Evolutionary conservation across 2,797 vertebrate species (phyloP), one percentile per base, ranked within the genome.

Genomic region (Tauraco hartlaubi): DNA sequence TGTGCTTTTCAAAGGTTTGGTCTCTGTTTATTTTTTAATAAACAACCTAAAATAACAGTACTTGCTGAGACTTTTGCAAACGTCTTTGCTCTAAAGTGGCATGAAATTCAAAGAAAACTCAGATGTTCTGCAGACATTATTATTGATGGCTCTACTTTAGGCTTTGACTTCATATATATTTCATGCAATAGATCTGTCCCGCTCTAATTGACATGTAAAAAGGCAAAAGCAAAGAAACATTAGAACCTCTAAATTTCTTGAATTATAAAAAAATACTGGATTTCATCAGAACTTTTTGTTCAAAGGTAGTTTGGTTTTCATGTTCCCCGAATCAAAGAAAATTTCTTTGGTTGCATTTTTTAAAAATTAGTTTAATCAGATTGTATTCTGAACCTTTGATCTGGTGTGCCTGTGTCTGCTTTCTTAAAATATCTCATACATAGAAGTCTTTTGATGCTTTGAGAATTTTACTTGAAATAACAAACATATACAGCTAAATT

Each of bases 321-420:
- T 82, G 80, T 85, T 86, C 39, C 33, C n/a, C 9, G 37, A 96
- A 84, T 96, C 69, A 96, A 92, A 95, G 69, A 75, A 76, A 77
- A 85, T 61, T 16, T 88, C 23, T 89, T 94, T 2, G 0, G 67
- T 82, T 92, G 79, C 29, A 94, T 95, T 96, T 92, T 68, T 11
- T 11, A 85, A 94, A 90, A 96, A 76, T 92, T 75, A 84, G 61
- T 75, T 82, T 95, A 92, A 95, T 95, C 93, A 88, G 66, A 62
- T 62, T 81, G 21, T 29, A 75, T 86, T 92, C 51, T 56, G 4
- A 82, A 79, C 80, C 88, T 95, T 96, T 95, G 95, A 94, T 94
- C 92, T 94, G 67, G 28, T 67, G 33, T 79, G 79, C 62, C 55
- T 94, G 35, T 79, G 85, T 85, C 92, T 95, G 63, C 80, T 88